These are phyloP conservation scores for Megathymus violae DNA, from an alignment of 1,140 invertebrate genomes.

Conservation along the genomic window DNA sequence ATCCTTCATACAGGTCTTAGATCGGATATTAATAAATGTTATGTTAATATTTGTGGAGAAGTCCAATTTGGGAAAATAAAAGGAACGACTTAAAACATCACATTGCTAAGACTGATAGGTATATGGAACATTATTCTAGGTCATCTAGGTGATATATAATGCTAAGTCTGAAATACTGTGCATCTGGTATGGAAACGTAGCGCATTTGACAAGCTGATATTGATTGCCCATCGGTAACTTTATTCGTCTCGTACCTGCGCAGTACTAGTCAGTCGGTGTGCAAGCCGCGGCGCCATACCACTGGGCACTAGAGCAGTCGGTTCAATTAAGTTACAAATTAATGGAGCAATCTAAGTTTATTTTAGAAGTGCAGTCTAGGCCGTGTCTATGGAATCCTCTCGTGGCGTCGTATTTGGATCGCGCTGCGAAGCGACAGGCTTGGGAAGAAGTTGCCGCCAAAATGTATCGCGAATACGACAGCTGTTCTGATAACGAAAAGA, in stretches of 20 bases:
- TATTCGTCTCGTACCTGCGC: neutral
- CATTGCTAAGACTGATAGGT: too few relatives aligned
- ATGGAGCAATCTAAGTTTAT: constrained; percentile 25
- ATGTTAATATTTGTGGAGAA: too few relatives aligned
- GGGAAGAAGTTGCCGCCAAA: constrained; percentile 16
- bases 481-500: constrained; percentile 13
- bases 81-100: too few relatives aligned
- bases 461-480: neutral
- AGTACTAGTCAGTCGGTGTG: neutral
- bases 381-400: constrained; percentile 8
- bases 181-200: neutral
- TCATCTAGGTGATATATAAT: too few relatives aligned
- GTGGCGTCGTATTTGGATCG: neutral
- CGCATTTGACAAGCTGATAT: neutral
- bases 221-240: neutral
- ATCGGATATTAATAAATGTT: too few relatives aligned
- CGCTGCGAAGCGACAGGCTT: neutral
- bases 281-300: neutral
- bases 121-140: too few relatives aligned
- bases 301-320: neutral
- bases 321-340: neutral
- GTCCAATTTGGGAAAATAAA: too few relatives aligned
- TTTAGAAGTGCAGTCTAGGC: constrained; percentile 14
- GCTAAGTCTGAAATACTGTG: too few relatives aligned
- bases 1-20: too few relatives aligned